These are phyloP conservation scores for Pleuronectes platessa DNA, from an alignment of 2,113 vertebrate genomes.

Conservation along the genomic window DNA sequence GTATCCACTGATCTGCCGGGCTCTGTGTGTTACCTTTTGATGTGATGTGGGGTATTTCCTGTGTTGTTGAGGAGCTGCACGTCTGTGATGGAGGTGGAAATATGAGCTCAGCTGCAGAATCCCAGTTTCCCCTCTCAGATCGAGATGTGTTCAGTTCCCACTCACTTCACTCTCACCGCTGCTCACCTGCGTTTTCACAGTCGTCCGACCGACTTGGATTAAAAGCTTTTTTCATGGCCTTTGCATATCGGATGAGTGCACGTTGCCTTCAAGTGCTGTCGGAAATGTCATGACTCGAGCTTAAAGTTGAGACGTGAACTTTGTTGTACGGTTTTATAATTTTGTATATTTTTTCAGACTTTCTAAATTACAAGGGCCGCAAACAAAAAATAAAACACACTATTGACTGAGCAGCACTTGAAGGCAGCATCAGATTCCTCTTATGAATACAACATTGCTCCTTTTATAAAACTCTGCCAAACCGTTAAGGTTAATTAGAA, in stretches of 20 bases:
- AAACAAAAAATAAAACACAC: not conserved
- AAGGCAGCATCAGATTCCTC: not conserved
- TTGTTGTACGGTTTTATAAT: not conserved
- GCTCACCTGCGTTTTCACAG: too few species aligned
- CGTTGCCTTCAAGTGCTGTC: too few species aligned
- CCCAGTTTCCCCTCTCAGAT: too few species aligned
- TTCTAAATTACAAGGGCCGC: too few species aligned
- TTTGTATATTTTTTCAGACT: too few species aligned
- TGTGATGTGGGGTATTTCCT: slow-evolving; percentile 14
- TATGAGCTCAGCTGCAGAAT: not conserved
- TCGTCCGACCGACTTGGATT: not conserved
- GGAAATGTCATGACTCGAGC: too few species aligned
- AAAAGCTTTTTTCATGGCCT: not conserved
- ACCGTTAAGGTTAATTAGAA: too few species aligned
- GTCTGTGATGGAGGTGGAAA: slow-evolving; percentile 12
- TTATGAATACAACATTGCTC: too few species aligned
- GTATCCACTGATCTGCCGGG: not conserved
- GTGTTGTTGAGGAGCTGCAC: slow-evolving; percentile 2
- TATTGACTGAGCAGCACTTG: not conserved
- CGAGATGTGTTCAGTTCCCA: not conserved
- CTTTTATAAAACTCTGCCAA: not conserved
- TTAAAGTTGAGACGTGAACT: not conserved
- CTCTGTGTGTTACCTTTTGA: slow-evolving; percentile 29
- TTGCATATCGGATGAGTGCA: too few species aligned
- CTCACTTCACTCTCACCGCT: not conserved